Percentiles rank a stretch among this genome's conserved stretches.
Evolutionary conservation across 2,888 invertebrate genomes (phyloP).

Genomic region (Apocheima hispidaria): DNA sequence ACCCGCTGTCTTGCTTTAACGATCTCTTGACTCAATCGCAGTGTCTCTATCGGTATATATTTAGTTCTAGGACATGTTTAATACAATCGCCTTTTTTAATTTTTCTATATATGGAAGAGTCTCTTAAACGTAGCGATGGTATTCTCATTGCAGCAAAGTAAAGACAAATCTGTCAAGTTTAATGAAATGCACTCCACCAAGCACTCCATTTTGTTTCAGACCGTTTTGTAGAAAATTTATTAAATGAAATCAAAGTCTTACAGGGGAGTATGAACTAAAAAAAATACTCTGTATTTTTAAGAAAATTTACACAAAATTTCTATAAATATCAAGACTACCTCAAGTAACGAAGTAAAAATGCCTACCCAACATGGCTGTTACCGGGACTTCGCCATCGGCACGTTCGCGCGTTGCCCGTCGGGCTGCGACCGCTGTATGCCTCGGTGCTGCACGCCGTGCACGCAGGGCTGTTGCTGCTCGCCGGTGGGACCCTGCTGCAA

Average conservation of each 20-base stretch:
- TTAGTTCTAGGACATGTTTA: no score
- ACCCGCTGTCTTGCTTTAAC: no score
- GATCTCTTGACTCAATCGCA: no score
- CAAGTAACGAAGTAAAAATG: conserved; percentile 49
- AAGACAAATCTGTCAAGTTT: neutral
- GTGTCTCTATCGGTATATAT: no score
- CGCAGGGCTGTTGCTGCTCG: conserved; percentile 58
- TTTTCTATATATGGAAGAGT: no score
- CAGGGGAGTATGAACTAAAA: conserved; percentile 27
- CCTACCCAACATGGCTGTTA: conserved; percentile 69
- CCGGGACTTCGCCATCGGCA: conserved; percentile 67
- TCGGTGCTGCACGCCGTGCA: conserved; percentile 53
- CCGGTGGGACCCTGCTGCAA: conserved; percentile 66
- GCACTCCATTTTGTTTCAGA: neutral
- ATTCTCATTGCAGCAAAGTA: neutral
- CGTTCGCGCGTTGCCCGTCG: conserved; percentile 68
- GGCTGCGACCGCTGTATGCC: conserved; percentile 60
- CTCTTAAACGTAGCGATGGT: no score
- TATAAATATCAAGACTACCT: neutral
- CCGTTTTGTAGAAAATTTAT: conserved; percentile 6
- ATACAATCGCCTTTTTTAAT: no score
- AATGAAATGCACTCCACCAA: no score
- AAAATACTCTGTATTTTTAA: neutral
- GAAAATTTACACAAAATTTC: neutral
- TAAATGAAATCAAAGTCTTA: no score